A percentile compares a stretch with the other conserved stretches of the same genome.
Evolutionary conservation across 2,888 invertebrate genomes (phyloP).

Genomic region (Eilema caniola): DNA sequence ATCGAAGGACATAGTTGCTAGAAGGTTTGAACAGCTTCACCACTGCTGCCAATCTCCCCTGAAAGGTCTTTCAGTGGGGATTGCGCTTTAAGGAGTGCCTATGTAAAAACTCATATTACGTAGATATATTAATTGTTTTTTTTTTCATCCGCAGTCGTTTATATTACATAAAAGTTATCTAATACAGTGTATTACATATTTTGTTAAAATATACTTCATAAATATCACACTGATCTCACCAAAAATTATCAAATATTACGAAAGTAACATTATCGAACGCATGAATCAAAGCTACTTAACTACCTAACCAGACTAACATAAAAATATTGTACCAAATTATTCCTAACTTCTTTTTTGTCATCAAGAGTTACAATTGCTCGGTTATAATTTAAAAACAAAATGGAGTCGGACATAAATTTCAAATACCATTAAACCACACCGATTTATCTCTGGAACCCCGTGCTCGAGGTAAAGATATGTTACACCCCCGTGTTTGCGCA

Average conservation of each 20-base stretch:
- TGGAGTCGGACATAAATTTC: constrained; percentile 77
- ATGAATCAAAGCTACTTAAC: constrained; percentile 29
- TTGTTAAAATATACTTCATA: too few species aligned
- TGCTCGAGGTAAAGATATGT: constrained; percentile 41
- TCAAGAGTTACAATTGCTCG: constrained; percentile 45
- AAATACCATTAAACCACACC: constrained; percentile 79
- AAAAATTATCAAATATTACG: constrained; percentile 1
- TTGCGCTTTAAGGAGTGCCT: too few species aligned
- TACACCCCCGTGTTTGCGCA: constrained; percentile 79
- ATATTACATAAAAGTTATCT: too few species aligned
- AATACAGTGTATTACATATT: too few species aligned
- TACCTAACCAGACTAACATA: constrained; percentile 23
- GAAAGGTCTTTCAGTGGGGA: too few species aligned
- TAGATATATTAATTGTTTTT: too few species aligned
- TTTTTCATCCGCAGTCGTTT: too few species aligned
- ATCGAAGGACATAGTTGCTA: too few species aligned
- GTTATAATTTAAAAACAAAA: constrained; percentile 71
- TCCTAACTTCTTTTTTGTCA: constrained; percentile 34
- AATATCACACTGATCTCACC: not conserved
- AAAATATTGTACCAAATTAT: not conserved
- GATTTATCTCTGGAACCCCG: constrained; percentile 69
- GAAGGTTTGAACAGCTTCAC: too few species aligned
- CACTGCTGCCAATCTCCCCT: too few species aligned
- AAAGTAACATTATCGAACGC: not conserved
- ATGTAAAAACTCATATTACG: too few species aligned